Conservation (phyloP, 1,140 invertebrate genomes). For the Zelostemma sp. region DNA sequence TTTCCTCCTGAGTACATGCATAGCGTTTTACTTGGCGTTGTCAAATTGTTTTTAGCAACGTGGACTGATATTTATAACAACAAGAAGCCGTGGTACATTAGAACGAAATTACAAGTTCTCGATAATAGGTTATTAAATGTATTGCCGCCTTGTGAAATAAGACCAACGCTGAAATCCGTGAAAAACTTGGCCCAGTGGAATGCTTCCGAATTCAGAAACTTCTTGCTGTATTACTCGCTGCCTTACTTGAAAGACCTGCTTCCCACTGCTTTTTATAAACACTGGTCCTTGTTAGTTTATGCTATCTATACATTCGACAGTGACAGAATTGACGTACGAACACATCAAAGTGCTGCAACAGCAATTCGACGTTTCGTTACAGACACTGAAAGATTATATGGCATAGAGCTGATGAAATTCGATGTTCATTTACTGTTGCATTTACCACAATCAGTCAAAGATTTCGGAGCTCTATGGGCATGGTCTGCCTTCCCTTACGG, state of each 20-base stretch:
- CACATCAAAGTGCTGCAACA: neutral
- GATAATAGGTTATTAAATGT: constrained; percentile 16
- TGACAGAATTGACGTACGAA: constrained; percentile 13
- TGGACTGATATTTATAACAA: constrained; percentile 35
- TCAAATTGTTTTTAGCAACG: constrained; percentile 11
- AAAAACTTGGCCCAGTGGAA: constrained; percentile 37
- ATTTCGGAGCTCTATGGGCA: constrained; percentile 34
- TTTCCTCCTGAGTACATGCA: constrained; percentile 51
- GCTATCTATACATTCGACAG: constrained; percentile 30
- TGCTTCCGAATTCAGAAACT: constrained; percentile 46
- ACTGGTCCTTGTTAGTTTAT: constrained; percentile 38
- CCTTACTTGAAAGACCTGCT: constrained; percentile 30
- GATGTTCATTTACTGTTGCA: constrained; percentile 38
- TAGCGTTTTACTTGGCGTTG: constrained; percentile 5
- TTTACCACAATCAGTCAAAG: constrained; percentile 18
- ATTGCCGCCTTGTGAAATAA: constrained; percentile 33
- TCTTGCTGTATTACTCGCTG: constrained; percentile 39
- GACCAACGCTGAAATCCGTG: constrained; percentile 28
- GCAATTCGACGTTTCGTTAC: constrained; percentile 15
- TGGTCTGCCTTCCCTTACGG: constrained; percentile 42
- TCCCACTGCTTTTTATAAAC: constrained; percentile 23
- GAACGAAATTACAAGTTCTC: constrained; percentile 10
- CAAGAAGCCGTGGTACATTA: constrained; percentile 19
- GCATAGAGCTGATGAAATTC: constrained; percentile 30
- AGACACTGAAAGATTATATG: constrained; percentile 22